phyloP scores from a whole-genome alignment of 1,140 invertebrate genomes.

The Micrasema longulum region DNA sequence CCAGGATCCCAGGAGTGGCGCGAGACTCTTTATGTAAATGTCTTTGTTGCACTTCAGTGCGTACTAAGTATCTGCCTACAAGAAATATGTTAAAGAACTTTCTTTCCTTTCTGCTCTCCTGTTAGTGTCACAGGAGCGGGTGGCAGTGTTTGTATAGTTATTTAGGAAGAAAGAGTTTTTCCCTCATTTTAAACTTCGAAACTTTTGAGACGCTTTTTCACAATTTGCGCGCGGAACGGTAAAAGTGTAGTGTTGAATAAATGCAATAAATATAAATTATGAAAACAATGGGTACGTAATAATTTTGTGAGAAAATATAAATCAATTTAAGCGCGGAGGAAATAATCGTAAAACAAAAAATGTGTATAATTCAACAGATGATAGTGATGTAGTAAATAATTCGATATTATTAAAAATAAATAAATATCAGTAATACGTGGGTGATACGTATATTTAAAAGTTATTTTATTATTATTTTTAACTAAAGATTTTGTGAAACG shows the following conservation, averaged over 20 bases:
- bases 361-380: background rate
- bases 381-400: background rate
- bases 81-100: constrained; percentile 33
- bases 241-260: background rate
- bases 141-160: constrained; percentile 46
- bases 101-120: constrained; percentile 17
- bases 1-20: constrained; percentile 20
- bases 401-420: too few relatives aligned
- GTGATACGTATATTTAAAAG: too few relatives aligned
- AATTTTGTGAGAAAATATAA: background rate
- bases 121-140: constrained; percentile 1
- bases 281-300: background rate
- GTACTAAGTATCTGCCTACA: constrained; percentile 42
- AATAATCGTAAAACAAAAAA: background rate
- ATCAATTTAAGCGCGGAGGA: background rate
- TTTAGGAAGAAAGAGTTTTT: constrained; percentile 37
- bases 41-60: constrained; percentile 40
- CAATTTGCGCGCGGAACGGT: constrained; percentile 6
- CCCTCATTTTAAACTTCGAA: constrained; percentile 43
- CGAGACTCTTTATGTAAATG: constrained; percentile 34
- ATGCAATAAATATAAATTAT: background rate
- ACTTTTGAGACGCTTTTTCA: constrained; percentile 35
- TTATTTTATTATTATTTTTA: too few relatives aligned
- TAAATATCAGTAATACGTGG: too few relatives aligned
- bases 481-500: too few relatives aligned